Percentiles rank a stretch among this genome's conserved stretches.
These are phyloP conservation scores for Leptestheria dahalacensis DNA, from an alignment of 1,140 invertebrate genomes.

Conservation along the genomic window DNA sequence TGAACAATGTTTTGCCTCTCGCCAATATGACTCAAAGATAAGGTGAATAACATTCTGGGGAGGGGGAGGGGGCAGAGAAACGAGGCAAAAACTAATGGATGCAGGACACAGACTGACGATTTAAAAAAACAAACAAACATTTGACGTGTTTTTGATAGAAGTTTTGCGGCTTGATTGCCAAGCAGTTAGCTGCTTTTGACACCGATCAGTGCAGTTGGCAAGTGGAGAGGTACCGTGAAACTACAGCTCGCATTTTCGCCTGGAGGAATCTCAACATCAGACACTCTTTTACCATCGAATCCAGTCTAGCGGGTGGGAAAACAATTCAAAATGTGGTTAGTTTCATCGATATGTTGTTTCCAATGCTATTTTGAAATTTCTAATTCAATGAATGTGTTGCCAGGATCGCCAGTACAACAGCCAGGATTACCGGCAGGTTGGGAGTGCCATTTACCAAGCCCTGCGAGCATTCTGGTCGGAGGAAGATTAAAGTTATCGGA, in stretches of 20 bases:
- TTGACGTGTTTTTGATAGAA: neutral
- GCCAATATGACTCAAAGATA: neutral
- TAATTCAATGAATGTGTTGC: neutral
- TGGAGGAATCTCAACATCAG: slow-evolving; percentile 66
- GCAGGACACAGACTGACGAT: too few species aligned
- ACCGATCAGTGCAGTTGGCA: slow-evolving; percentile 59
- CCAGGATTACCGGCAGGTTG: neutral
- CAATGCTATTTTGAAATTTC: neutral
- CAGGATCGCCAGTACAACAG: neutral
- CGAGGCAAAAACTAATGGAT: too few species aligned
- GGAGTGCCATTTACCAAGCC: neutral
- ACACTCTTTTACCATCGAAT: slow-evolving; percentile 70
- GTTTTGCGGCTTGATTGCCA: neutral
- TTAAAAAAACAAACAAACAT: too few species aligned
- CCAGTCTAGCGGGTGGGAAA: slow-evolving; percentile 31
- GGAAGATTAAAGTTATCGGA: too few species aligned
- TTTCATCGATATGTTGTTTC: neutral
- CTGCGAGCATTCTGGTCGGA: neutral
- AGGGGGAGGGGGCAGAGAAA: too few species aligned
- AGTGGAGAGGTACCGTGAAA: slow-evolving; percentile 60
- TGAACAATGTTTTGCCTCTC: neutral
- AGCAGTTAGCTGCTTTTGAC: slow-evolving; percentile 50
- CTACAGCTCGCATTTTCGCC: slow-evolving; percentile 65
- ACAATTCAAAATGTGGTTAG: neutral
- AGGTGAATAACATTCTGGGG: neutral